Evolutionary conservation across 2,113 vertebrate genomes (phyloP).

Genomic region (Zosterops hypoxanthus): DNA sequence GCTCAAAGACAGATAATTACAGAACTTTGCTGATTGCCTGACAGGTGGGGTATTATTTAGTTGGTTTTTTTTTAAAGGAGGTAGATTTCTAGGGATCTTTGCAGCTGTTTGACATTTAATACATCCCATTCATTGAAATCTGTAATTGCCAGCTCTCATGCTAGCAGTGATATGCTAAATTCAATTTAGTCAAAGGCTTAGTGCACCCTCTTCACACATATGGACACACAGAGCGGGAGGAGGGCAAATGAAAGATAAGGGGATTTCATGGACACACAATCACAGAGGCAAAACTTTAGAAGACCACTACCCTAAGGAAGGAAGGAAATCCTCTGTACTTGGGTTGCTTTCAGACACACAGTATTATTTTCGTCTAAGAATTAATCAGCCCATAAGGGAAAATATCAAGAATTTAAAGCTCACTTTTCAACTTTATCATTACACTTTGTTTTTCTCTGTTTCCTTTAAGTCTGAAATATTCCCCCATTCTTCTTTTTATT

Average conservation of each 20-base stretch:
- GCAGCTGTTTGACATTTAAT: conserved; percentile 12
- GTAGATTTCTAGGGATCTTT: neutral
- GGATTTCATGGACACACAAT: neutral
- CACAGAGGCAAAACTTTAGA: neutral
- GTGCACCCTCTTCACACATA: neutral
- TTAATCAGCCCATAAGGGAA: neutral
- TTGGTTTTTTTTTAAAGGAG: neutral
- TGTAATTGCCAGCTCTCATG: neutral
- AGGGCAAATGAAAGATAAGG: neutral
- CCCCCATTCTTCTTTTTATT: neutral
- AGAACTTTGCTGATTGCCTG: neutral
- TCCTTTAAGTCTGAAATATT: neutral
- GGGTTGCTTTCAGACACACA: neutral
- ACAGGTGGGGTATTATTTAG: neutral
- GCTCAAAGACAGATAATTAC: neutral
- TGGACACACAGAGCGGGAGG: accelerated
- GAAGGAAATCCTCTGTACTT: neutral
- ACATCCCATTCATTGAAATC: neutral
- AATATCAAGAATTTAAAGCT: neutral
- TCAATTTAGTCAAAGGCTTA: neutral
- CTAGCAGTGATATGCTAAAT: conserved; percentile 1
- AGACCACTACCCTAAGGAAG: neutral
- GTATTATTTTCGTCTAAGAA: neutral
- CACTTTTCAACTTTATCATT: neutral
- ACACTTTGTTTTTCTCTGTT: neutral